Evolutionary conservation across 2,888 invertebrate genomes (phyloP).

Genomic region (Operophtera brumata): DNA sequence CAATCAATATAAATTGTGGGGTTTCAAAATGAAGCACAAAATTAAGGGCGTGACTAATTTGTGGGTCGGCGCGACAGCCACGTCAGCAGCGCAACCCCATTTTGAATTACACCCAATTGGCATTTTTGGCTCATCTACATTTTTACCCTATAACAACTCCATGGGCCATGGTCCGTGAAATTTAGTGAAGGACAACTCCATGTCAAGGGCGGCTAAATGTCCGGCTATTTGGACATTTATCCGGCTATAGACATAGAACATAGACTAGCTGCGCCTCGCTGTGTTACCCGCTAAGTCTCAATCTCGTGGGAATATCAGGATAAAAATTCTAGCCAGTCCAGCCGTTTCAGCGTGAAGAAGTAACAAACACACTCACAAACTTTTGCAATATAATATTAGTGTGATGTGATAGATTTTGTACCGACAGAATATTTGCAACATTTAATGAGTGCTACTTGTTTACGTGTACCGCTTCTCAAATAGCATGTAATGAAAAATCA

Average conservation of each 20-base stretch:
- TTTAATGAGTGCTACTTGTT: too few relatives aligned
- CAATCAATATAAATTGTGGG: constrained; percentile 15
- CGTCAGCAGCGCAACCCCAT: constrained; percentile 39
- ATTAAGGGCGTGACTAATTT: constrained; percentile 20
- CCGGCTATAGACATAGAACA: not conserved
- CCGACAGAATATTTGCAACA: too few relatives aligned
- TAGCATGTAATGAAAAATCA: too few relatives aligned
- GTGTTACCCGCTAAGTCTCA: too few relatives aligned
- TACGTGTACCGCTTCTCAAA: too few relatives aligned
- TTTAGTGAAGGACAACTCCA: constrained; percentile 66
- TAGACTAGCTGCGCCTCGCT: too few relatives aligned
- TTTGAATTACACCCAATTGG: constrained; percentile 64
- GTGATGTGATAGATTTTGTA: too few relatives aligned
- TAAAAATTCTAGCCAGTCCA: too few relatives aligned
- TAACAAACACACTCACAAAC: too few relatives aligned
- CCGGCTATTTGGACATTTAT: not conserved
- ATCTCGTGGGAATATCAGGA: too few relatives aligned
- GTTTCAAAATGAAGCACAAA: constrained; percentile 9
- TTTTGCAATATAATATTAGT: too few relatives aligned
- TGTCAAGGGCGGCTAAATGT: constrained; percentile 37
- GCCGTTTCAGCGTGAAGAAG: too few relatives aligned
- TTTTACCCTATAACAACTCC: constrained; percentile 64
- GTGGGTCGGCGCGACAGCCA: constrained; percentile 20
- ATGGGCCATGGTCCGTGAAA: constrained; percentile 70
- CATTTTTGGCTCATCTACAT: constrained; percentile 71